Percentiles rank a stretch among this genome's conserved stretches.
Conservation (phyloP, 2,888 invertebrate species). For the Microctonus hyperodae region DNA sequence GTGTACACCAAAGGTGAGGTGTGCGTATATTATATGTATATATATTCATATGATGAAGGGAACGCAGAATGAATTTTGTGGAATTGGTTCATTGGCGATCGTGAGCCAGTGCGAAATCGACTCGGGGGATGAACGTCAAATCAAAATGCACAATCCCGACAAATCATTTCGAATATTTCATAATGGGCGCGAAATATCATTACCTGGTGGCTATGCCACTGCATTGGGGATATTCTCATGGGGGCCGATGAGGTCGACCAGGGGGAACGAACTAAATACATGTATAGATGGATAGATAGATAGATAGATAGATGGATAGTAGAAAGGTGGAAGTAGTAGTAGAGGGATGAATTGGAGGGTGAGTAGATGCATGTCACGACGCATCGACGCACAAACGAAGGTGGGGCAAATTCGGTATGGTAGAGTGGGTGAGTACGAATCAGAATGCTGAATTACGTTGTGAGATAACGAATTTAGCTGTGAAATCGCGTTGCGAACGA, state of each 20-base stretch:
- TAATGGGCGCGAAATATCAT: constrained; percentile 61
- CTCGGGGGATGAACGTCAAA: constrained; percentile 52
- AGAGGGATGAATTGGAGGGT: constrained; percentile 13
- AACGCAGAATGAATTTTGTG: constrained; percentile 13
- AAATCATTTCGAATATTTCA: constrained; percentile 63
- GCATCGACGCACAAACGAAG: constrained; percentile 41
- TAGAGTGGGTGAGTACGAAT: constrained; percentile 33
- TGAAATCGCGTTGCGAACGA: constrained; percentile 60
- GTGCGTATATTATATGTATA: neutral
- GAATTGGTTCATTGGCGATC: constrained; percentile 41
- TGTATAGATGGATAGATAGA: constrained; percentile 20
- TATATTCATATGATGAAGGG: constrained; percentile 19
- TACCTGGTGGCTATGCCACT: constrained; percentile 42
- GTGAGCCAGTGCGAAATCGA: constrained; percentile 33
- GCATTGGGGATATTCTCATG: constrained; percentile 20
- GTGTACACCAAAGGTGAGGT: neutral
- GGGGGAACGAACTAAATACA: constrained; percentile 14
- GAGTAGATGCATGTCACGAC: constrained; percentile 48
- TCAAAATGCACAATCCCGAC: constrained; percentile 60
- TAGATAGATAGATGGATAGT: constrained; percentile 21
- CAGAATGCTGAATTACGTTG: constrained; percentile 57
- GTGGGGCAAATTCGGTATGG: constrained; percentile 32
- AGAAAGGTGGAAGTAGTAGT: constrained; percentile 5
- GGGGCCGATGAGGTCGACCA: constrained; percentile 20
- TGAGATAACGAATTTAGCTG: constrained; percentile 60